Evolutionary conservation across 2,888 invertebrate genomes (phyloP).

Genomic region (Nycteola revayana): DNA sequence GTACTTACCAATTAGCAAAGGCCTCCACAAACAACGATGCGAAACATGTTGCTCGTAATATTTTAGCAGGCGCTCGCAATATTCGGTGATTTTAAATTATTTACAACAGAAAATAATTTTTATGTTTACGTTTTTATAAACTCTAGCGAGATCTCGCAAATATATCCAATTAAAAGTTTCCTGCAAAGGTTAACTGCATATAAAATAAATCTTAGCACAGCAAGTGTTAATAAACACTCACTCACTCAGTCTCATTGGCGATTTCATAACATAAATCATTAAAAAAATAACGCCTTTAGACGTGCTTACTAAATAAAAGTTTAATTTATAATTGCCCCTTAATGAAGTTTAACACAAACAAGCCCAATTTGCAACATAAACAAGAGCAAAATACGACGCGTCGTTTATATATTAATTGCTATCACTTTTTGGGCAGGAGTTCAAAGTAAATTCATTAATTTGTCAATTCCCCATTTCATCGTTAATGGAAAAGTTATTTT

Average conservation of each 20-base stretch:
- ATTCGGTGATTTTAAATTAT: no score
- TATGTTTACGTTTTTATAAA: no score
- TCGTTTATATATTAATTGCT: slow-evolving; percentile 12
- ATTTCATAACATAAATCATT: no score
- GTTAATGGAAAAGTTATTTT: slow-evolving; percentile 6
- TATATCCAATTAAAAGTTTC: no score
- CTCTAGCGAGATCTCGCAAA: no score
- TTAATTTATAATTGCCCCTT: not conserved
- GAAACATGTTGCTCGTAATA: slow-evolving; percentile 14
- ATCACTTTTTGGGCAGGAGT: slow-evolving; percentile 10
- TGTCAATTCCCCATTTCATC: slow-evolving; percentile 2
- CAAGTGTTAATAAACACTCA: no score
- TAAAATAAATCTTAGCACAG: no score
- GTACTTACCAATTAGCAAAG: slow-evolving; percentile 16
- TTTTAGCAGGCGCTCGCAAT: slow-evolving; percentile 19
- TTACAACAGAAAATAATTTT: no score
- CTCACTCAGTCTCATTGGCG: no score
- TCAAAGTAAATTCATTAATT: slow-evolving; percentile 8
- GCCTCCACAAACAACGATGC: slow-evolving; percentile 4
- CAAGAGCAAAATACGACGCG: not conserved
- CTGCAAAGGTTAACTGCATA: no score
- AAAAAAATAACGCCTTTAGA: no score
- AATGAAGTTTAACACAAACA: not conserved
- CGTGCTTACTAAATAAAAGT: no score
- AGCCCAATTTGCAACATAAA: slow-evolving; percentile 5